phyloP scores from a whole-genome alignment of 2,888 invertebrate species.

The Galeopsomyia nigrocyanea region DNA sequence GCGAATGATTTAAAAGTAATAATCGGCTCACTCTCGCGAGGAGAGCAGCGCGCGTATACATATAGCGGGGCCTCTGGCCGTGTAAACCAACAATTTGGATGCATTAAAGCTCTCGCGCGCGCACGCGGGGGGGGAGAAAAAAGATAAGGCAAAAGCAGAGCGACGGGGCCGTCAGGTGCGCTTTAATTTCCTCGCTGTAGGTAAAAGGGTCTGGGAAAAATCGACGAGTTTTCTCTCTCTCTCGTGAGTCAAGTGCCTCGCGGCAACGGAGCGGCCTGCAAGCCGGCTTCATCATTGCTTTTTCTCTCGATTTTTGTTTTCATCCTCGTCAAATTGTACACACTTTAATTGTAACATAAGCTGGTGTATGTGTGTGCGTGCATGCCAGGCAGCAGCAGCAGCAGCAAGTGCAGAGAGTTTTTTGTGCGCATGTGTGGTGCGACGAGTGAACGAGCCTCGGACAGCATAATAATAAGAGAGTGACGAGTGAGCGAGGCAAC shows the following conservation, averaged over 20 bases:
- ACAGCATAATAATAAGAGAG: conserved; percentile 44
- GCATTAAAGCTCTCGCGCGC: conserved; percentile 10
- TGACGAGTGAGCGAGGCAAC: conserved; percentile 21
- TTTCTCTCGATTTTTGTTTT: neutral
- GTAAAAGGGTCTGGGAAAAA: no score
- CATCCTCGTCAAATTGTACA: conserved; percentile 15
- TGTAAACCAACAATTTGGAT: conserved; percentile 28
- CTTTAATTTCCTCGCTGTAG: no score
- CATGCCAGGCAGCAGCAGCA: conserved; percentile 3
- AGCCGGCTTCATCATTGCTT: no score
- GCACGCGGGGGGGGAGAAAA: neutral
- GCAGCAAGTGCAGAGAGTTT: conserved; percentile 4
- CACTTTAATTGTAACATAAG: conserved; percentile 45
- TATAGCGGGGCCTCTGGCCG: no score
- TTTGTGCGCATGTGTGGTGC: neutral
- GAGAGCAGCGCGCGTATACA: neutral
- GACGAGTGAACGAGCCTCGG: conserved; percentile 37
- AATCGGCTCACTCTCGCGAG: conserved; percentile 19
- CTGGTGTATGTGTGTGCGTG: conserved; percentile 33
- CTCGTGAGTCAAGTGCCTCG: no score
- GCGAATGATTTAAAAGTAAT: conserved; percentile 44
- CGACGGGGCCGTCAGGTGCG: neutral
- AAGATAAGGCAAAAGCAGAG: neutral
- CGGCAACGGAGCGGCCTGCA: no score
- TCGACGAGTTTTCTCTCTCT: conserved; percentile 24